phyloP scores from a whole-genome alignment of 1,140 invertebrate genomes.

The Pygmarrhopalites habei region DNA sequence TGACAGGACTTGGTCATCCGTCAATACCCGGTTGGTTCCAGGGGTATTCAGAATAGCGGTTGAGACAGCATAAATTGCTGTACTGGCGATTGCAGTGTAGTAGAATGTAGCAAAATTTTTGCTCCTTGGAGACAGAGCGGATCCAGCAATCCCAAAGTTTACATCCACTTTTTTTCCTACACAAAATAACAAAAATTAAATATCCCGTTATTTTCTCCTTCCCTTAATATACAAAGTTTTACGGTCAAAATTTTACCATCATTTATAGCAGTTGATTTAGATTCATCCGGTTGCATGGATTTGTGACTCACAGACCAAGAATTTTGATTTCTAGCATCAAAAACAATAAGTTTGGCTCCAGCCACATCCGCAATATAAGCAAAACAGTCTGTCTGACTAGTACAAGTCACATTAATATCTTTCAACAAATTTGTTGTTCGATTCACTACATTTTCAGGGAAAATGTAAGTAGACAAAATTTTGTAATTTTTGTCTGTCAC shows the following conservation, averaged over 20 bases:
- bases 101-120: background rate
- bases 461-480: background rate
- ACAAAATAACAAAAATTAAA: background rate
- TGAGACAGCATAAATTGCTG: too few relatives aligned
- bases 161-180: background rate
- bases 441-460: background rate
- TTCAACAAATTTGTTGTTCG: background rate
- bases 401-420: background rate
- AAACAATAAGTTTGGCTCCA: background rate
- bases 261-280: background rate
- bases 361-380: background rate
- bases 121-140: background rate
- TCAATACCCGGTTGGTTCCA: too few relatives aligned
- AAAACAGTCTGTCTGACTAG: background rate
- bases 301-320: background rate
- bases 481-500: background rate
- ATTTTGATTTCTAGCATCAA: too few relatives aligned
- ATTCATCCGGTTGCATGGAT: background rate
- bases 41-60: too few relatives aligned
- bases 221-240: background rate
- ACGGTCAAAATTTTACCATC: background rate
- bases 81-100: background rate
- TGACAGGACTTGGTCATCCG: too few relatives aligned
- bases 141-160: background rate
- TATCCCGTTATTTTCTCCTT: background rate